Conservation (phyloP, 2,113 vertebrate species). For the Brachyistius frenatus region DNA sequence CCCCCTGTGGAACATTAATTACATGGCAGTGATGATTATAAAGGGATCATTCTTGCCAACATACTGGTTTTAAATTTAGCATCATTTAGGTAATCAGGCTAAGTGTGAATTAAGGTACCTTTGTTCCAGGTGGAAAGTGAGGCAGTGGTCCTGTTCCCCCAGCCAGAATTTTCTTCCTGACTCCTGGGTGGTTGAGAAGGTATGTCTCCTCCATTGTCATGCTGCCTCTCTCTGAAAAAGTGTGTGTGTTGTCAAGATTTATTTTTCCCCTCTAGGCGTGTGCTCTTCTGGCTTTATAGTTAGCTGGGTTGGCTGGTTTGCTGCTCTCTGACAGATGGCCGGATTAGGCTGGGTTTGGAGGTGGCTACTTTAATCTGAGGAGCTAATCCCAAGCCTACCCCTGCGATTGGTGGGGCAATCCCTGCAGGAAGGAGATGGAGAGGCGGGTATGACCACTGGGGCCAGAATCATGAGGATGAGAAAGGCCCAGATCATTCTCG, state of each 20-base stretch:
- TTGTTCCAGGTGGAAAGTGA: slow-evolving; percentile 87
- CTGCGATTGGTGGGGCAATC: slow-evolving; percentile 71
- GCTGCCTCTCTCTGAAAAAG: neutral
- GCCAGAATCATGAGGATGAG: slow-evolving; percentile 24
- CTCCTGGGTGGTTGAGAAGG: slow-evolving; percentile 85
- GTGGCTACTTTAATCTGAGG: slow-evolving; percentile 82
- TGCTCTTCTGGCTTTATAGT: slow-evolving; percentile 59
- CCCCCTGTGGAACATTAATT: slow-evolving; percentile 24
- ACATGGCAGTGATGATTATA: slow-evolving; percentile 18
- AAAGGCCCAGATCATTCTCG: slow-evolving; percentile 54
- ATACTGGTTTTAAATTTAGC: neutral
- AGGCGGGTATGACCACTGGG: slow-evolving; percentile 49
- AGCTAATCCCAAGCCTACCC: slow-evolving; percentile 79
- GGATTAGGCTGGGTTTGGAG: slow-evolving; percentile 82
- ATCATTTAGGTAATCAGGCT: slow-evolving; percentile 1
- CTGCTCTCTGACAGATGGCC: slow-evolving; percentile 87
- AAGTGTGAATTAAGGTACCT: slow-evolving; percentile 79
- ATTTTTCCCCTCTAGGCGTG: slow-evolving; percentile 15
- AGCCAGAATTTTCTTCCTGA: slow-evolving; percentile 90
- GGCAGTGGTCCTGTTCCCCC: slow-evolving; percentile 87
- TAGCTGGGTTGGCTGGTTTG: slow-evolving; percentile 64
- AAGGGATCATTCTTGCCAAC: neutral
- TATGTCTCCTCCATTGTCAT: slow-evolving; percentile 87
- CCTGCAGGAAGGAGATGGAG: slow-evolving; percentile 48
- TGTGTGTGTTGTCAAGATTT: slow-evolving; percentile 17